Base-by-base conservation (phyloP, 2,888 invertebrate species). In the Amblyjoppa proteus region DNA sequence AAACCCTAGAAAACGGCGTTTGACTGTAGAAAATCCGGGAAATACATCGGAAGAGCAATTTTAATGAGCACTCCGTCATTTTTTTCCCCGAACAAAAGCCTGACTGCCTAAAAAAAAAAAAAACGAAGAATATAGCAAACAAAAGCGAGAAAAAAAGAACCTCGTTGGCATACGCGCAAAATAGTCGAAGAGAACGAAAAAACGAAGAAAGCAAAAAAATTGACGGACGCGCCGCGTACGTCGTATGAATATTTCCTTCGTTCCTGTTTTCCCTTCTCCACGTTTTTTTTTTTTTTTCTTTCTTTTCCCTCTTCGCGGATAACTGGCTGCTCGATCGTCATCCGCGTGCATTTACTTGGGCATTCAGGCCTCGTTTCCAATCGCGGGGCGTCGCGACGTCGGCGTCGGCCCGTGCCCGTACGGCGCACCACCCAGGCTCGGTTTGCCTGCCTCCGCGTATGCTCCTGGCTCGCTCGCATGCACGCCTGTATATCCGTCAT, bases 381-480 rank as follows among this genome's bases (percentile, higher is more conserved):
- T 74, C 86, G 85, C 84, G 84, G 78, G 83, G 69, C 73, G 74
- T 85, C 85, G 87, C 88, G 80, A 86, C 85, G 87, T 84, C 83
- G 82, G 86, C 88, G 91, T 88, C 92, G 90, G 91, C 89, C 88
- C 92, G 93, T 82, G 82, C 82, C 66, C 85, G 92, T 90, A 89
- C 91, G 92, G 92, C 93, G 93, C 93, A 93, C 92, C 93, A 92
- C 93, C 92, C 91, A 28, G 28, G 13, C 58, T 28, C 58, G 58
- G 58, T 25, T 58, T 58, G 58, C 58, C 58, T 28, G 58, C 58
- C 25, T 58, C 58, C 28, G 58, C 9, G 58, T 58, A 20, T 28
- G 45, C 4, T 13, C 45, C 45, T 45, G 45, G 45, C 11, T 58
- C 9, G 28, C 31, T n/a, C 34, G 25, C 16, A 45, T 58, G 69